phyloP scores from a whole-genome alignment of 2,797 vertebrate genomes.

The Trematomus bernacchii region DNA sequence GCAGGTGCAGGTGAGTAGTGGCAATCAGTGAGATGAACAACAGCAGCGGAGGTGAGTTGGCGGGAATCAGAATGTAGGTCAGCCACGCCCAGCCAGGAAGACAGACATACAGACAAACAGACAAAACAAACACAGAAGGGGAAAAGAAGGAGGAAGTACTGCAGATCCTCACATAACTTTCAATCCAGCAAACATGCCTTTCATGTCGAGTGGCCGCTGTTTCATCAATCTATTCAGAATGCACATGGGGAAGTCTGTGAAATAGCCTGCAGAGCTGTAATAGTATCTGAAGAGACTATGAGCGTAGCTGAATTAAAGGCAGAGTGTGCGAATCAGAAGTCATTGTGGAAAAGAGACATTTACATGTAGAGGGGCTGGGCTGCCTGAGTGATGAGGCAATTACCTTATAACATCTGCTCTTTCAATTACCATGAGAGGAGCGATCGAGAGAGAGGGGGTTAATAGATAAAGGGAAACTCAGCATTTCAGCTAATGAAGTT shows the following conservation, averaged over 20 bases:
- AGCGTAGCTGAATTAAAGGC: conserved; percentile 41
- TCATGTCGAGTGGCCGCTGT: conserved; percentile 39
- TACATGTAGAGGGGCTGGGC: conserved; percentile 58
- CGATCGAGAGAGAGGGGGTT: conserved; percentile 54
- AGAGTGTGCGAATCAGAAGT: conserved; percentile 60
- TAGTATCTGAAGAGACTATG: conserved; percentile 42
- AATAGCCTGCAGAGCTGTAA: conserved; percentile 22
- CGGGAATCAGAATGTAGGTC: too few species aligned
- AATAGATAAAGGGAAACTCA: conserved; percentile 70
- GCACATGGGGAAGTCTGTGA: conserved; percentile 25
- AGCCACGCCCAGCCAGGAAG: too few species aligned
- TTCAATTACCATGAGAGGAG: conserved; percentile 67
- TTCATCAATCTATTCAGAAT: conserved; percentile 41
- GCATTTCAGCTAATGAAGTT: conserved; percentile 68
- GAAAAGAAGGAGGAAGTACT: too few species aligned
- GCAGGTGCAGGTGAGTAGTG: too few species aligned
- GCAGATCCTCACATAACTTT: too few species aligned
- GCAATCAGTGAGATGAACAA: too few species aligned
- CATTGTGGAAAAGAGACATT: conserved; percentile 52
- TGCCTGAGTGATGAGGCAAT: conserved; percentile 76
- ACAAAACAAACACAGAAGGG: too few species aligned
- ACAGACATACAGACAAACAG: too few species aligned
- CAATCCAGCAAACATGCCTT: conserved; percentile 21
- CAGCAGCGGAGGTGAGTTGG: too few species aligned
- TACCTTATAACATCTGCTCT: conserved; percentile 77